A percentile compares a stretch with the other conserved stretches of the same genome.
Evolutionary conservation across 1,140 invertebrate genomes (phyloP).

Genomic region (Coptotermes formosanus): DNA sequence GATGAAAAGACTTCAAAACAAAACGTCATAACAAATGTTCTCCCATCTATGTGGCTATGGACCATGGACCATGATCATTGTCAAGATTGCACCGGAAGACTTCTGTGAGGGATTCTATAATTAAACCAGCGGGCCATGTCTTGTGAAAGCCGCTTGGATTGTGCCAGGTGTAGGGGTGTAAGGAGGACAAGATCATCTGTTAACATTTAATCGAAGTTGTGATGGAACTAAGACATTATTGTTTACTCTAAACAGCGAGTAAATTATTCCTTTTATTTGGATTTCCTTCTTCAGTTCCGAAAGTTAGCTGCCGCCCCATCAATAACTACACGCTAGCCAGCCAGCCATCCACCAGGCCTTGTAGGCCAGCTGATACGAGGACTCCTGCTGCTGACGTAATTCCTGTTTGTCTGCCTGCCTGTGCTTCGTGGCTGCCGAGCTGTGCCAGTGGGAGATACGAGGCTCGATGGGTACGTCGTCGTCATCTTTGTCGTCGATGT

Average conservation of each 20-base stretch:
- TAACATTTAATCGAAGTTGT: neutral
- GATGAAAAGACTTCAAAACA: neutral
- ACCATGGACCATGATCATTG: neutral
- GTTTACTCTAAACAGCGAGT: neutral
- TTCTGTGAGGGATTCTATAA: neutral
- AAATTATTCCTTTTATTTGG: neutral
- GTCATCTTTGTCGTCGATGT: slow-evolving; percentile 8
- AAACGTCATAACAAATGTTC: neutral
- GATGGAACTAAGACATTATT: neutral
- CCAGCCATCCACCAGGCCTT: slow-evolving; percentile 4
- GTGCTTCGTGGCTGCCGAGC: slow-evolving; percentile 10
- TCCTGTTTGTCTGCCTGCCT: slow-evolving; percentile 5
- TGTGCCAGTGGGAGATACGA: slow-evolving; percentile 10
- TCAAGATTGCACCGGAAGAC: neutral
- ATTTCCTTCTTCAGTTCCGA: neutral
- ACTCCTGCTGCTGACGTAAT: slow-evolving; percentile 5
- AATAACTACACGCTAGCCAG: slow-evolving; percentile 2
- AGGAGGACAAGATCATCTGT: neutral
- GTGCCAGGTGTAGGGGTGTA: neutral
- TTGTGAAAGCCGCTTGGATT: neutral
- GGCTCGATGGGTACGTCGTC: neutral
- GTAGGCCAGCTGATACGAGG: slow-evolving; percentile 12
- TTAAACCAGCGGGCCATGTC: neutral
- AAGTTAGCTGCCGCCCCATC: neutral
- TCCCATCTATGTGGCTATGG: neutral